Conservation (phyloP, 2,888 invertebrate species). For the Ectemnius lituratus region DNA sequence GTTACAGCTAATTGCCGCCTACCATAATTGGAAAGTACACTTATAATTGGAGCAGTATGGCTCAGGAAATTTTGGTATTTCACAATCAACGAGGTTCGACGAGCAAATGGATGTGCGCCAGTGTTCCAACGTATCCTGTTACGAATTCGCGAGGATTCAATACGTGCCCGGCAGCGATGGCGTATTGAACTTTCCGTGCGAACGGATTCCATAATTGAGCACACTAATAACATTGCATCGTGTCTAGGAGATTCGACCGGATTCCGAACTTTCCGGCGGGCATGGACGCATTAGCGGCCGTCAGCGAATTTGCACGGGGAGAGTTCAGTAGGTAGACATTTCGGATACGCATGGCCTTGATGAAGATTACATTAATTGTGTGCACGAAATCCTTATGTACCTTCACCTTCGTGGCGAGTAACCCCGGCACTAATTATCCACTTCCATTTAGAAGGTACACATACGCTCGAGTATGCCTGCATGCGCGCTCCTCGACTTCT, state of each 20-base stretch:
- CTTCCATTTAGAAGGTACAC: background rate
- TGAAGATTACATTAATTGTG: background rate
- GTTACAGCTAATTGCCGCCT: too few species aligned
- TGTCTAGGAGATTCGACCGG: constrained; percentile 15
- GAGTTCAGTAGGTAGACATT: background rate
- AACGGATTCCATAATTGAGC: constrained; percentile 38
- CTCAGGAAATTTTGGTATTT: too few species aligned
- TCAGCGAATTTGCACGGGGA: background rate
- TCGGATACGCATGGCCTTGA: background rate
- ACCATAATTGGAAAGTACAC: too few species aligned
- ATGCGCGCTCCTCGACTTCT: background rate
- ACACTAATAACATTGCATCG: constrained; percentile 25
- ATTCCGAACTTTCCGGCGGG: background rate
- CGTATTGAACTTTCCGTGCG: constrained; percentile 15
- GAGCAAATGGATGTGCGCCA: too few species aligned
- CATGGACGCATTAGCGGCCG: background rate
- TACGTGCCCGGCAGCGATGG: background rate
- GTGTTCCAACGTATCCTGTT: background rate
- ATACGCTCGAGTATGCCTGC: background rate
- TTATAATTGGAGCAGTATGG: too few species aligned
- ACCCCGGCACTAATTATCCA: background rate
- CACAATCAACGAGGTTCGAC: too few species aligned
- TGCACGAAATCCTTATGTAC: background rate
- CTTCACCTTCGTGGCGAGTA: background rate
- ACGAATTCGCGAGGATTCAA: background rate